These are phyloP conservation scores for Listronotus oregonensis DNA, from an alignment of 1,140 invertebrate genomes.

Conservation along the genomic window DNA sequence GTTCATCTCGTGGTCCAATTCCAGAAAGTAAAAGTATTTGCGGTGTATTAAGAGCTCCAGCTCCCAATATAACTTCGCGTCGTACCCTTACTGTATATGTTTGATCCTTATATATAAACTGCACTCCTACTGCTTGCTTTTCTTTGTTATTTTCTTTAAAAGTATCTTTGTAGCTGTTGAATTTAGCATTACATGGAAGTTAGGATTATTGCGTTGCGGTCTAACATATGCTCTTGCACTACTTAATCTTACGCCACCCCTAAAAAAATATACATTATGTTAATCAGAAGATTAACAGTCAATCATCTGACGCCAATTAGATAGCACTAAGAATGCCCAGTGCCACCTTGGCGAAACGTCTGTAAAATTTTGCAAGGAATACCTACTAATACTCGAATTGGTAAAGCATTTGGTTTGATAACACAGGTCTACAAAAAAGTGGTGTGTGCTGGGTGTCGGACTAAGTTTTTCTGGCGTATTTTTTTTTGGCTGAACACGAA, in stretches of 20 bases:
- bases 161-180: constrained; percentile 64
- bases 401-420: too few species aligned
- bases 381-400: too few species aligned
- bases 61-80: constrained; percentile 65
- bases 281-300: neutral
- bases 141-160: constrained; percentile 30
- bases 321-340: too few species aligned
- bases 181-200: constrained; percentile 72
- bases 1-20: constrained; percentile 62
- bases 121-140: constrained; percentile 51
- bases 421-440: too few species aligned
- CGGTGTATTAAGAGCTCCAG: constrained; percentile 64
- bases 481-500: too few species aligned
- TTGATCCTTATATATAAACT: constrained; percentile 58
- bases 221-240: constrained; percentile 67
- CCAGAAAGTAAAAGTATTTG: constrained; percentile 65
- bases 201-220: constrained; percentile 63
- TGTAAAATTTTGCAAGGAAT: too few species aligned
- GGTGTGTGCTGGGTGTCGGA: too few species aligned
- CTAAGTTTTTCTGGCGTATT: too few species aligned
- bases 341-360: too few species aligned
- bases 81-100: constrained; percentile 50
- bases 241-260: constrained; percentile 69
- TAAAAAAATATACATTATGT: constrained; percentile 31
- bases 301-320: neutral